Conservation (phyloP, 2,113 vertebrate species). For the Ardeotis arabs region DNA sequence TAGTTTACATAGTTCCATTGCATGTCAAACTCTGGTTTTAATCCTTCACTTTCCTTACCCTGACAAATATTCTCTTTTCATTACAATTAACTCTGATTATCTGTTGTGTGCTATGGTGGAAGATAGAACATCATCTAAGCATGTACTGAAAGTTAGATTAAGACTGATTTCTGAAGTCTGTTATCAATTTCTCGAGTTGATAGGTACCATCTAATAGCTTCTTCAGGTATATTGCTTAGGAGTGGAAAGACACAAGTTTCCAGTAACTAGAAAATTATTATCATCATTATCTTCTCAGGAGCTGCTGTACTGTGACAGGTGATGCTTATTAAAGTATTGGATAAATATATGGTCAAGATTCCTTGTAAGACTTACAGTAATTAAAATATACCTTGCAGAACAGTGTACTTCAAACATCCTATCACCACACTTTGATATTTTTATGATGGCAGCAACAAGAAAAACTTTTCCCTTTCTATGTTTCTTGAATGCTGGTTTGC, state of each 20-base stretch:
- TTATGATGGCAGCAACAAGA: background rate
- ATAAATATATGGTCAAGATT: background rate
- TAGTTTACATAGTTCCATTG: background rate
- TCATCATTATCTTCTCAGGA: background rate
- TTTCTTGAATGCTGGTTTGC: background rate
- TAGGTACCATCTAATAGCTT: background rate
- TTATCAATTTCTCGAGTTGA: background rate
- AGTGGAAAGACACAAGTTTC: background rate
- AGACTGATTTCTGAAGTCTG: background rate
- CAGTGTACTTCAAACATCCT: background rate
- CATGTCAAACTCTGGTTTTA: background rate
- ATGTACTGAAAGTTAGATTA: background rate
- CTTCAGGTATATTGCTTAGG: background rate
- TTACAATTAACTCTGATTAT: background rate
- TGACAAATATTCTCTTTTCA: background rate
- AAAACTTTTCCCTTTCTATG: background rate
- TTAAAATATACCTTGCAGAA: background rate
- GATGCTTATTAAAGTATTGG: background rate
- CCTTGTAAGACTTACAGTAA: background rate
- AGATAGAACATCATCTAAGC: background rate
- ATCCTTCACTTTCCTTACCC: background rate
- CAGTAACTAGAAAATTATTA: background rate
- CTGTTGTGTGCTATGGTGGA: background rate
- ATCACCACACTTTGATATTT: background rate
- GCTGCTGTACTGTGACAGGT: background rate